These are phyloP conservation scores for Corticium candelabrum DNA, from an alignment of 37 sponge, comb jelly and placozoan species.

Conservation along the genomic window DNA sequence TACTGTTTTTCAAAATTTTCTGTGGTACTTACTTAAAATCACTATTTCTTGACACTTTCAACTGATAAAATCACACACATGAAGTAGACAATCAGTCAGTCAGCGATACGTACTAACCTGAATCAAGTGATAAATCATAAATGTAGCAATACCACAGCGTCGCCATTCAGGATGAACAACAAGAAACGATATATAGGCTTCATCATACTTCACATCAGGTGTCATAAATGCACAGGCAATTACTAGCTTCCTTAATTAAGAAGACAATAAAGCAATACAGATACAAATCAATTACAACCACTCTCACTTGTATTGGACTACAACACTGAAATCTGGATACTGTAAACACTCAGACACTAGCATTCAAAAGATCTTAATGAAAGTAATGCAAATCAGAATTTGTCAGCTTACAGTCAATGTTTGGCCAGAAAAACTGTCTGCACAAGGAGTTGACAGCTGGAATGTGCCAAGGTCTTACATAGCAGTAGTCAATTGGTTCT, in stretches of 20 bases:
- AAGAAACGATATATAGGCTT: slow-evolving; percentile 82
- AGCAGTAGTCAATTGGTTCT: slow-evolving; percentile 51
- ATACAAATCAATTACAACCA: background rate
- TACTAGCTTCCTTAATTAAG: slow-evolving; percentile 50
- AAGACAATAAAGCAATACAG: background rate
- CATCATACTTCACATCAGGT: slow-evolving; percentile 64
- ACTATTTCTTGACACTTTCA: too few species aligned
- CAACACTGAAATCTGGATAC: slow-evolving; percentile 80
- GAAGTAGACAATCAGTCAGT: background rate
- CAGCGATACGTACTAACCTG: slow-evolving; percentile 23
- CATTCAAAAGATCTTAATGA: background rate
- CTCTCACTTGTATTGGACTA: slow-evolving; percentile 24
- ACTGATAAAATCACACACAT: too few species aligned
- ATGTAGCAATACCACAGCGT: slow-evolving; percentile 46
- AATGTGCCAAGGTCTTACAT: slow-evolving; percentile 53
- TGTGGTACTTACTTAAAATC: too few species aligned
- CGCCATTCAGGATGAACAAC: slow-evolving; percentile 81
- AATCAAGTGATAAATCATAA: slow-evolving; percentile 73
- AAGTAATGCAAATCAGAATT: background rate
- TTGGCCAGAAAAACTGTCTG: slow-evolving; percentile 60
- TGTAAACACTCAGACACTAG: slow-evolving; percentile 53
- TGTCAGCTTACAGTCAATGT: slow-evolving; percentile 34
- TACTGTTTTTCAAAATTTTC: too few species aligned
- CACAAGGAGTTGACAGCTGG: slow-evolving; percentile 49
- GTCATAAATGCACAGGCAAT: slow-evolving; percentile 83